Conservation (phyloP, 1,140 invertebrate genomes). For the Nasonia vitripennis region DNA sequence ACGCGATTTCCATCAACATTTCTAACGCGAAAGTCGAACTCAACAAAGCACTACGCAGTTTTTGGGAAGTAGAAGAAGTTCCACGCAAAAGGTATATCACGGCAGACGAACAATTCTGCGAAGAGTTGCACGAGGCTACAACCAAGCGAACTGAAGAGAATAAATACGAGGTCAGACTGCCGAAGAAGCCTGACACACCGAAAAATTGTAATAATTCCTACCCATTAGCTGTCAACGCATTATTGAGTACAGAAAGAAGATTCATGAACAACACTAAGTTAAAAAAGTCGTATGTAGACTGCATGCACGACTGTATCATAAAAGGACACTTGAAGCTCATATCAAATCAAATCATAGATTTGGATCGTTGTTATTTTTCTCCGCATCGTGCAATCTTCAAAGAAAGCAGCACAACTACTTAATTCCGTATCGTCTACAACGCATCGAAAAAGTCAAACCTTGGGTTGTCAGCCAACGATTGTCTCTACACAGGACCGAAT, state of each 20-base stretch:
- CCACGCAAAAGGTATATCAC: not conserved
- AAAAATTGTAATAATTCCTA: no score
- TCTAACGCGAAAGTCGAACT: not conserved
- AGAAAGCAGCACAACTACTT: not conserved
- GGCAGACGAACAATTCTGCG: not conserved
- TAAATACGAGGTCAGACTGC: not conserved
- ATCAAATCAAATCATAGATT: no score
- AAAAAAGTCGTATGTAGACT: no score
- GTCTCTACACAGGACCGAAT: not conserved
- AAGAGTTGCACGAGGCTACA: not conserved
- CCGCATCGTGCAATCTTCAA: not conserved
- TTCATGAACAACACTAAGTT: no score
- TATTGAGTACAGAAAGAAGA: not conserved
- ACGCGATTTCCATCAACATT: not conserved
- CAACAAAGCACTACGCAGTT: not conserved
- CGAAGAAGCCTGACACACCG: not conserved
- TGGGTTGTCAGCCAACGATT: not conserved
- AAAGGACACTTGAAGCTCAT: no score
- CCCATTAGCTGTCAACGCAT: no score
- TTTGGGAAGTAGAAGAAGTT: conserved; percentile 1
- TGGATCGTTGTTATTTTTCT: no score
- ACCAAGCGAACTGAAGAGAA: not conserved
- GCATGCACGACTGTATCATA: no score
- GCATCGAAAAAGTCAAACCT: not conserved
- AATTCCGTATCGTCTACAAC: not conserved